These are phyloP conservation scores for Rhagophthalmus giganteus DNA, from an alignment of 2,888 invertebrate species.

Conservation along the genomic window DNA sequence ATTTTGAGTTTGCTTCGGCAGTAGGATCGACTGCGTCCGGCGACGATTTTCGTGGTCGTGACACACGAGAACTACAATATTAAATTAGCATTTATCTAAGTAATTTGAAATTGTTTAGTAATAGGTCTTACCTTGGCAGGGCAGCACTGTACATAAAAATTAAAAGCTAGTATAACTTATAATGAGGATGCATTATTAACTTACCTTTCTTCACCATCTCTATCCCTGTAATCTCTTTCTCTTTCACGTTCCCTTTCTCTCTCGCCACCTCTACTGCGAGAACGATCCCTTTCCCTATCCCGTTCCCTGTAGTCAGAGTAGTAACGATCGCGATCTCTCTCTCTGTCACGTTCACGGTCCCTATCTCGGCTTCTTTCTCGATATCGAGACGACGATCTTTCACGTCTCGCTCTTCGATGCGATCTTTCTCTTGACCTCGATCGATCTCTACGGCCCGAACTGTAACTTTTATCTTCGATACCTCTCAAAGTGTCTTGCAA, in stretches of 20 bases:
- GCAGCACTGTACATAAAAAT: conserved; percentile 2
- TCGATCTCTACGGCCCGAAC: conserved; percentile 68
- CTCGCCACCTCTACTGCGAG: conserved; percentile 74
- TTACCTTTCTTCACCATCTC: conserved; percentile 78
- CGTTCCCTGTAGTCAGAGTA: conserved; percentile 58
- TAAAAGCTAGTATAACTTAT: conserved; percentile 2
- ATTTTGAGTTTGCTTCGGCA: conserved; percentile 58
- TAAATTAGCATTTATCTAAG: too few species aligned
- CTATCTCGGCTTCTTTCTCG: conserved; percentile 62
- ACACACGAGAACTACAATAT: conserved; percentile 39
- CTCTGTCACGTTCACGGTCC: conserved; percentile 61
- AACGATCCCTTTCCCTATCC: conserved; percentile 70
- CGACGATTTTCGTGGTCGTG: conserved; percentile 64
- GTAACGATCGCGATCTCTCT: conserved; percentile 60
- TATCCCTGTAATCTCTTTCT: conserved; percentile 72
- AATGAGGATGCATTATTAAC: conserved; percentile 39
- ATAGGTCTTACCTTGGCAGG: conserved; percentile 1
- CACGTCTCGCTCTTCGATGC: conserved; percentile 51
- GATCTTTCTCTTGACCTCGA: conserved; percentile 52
- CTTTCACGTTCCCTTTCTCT: conserved; percentile 67
- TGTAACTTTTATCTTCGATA: conserved; percentile 97
- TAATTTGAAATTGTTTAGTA: neutral
- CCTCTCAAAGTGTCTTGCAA: conserved; percentile 96
- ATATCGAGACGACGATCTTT: conserved; percentile 55
- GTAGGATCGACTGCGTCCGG: conserved; percentile 59